A percentile compares a stretch with the other conserved stretches of the same genome.
phyloP scores from a whole-genome alignment of 2,113 vertebrate genomes.

The Australoheros scitulus region DNA sequence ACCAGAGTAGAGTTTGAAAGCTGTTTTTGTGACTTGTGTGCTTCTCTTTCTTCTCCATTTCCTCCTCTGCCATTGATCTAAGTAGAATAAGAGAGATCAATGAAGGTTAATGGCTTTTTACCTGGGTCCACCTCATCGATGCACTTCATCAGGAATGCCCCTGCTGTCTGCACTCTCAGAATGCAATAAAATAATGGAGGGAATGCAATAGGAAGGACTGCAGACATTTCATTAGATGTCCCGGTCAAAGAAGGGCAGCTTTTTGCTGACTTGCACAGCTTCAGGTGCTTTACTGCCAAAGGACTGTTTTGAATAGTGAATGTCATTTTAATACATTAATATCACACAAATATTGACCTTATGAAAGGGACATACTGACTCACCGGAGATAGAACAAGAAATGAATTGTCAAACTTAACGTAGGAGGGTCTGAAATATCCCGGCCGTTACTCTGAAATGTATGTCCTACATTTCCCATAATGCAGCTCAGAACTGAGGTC shows the following conservation, averaged over 20 bases:
- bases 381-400: background rate
- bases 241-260: background rate
- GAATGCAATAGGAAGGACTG: background rate
- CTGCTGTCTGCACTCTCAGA: background rate
- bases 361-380: background rate
- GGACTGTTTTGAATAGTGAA: background rate
- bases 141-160: background rate
- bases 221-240: background rate
- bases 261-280: background rate
- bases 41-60: background rate
- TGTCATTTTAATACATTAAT: too few species aligned
- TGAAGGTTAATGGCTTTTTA: constrained; percentile 31
- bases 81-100: constrained; percentile 11
- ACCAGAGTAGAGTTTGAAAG: background rate
- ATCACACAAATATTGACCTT: background rate
- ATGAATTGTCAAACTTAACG: background rate
- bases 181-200: background rate
- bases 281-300: background rate
- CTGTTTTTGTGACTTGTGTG: background rate
- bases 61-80: constrained; percentile 4
- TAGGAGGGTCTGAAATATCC: background rate
- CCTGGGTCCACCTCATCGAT: constrained; percentile 17
- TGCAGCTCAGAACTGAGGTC: background rate
- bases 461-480: background rate
- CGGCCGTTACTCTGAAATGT: background rate